Conservation (phyloP, 1,140 invertebrate genomes). For the Aphis craccivora region DNA sequence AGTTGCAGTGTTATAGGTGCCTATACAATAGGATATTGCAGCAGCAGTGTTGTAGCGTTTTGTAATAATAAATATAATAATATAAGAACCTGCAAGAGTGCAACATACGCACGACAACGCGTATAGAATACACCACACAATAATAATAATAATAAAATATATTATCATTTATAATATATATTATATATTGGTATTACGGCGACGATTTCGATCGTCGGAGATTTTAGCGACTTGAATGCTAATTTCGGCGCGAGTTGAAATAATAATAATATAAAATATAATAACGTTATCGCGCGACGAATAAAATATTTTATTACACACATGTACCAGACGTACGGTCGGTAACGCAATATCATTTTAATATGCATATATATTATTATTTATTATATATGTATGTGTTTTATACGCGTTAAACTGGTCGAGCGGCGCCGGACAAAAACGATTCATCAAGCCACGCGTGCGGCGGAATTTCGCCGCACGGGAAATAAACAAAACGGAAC, state of each 20-base stretch:
- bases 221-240: conserved; percentile 9
- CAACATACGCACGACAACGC: neutral
- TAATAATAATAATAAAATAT: neutral
- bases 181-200: neutral
- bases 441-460: neutral
- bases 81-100: neutral
- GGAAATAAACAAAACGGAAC: neutral
- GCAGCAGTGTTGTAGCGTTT: neutral
- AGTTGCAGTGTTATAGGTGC: neutral
- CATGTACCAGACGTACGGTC: neutral
- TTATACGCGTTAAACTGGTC: neutral
- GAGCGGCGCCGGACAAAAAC: neutral
- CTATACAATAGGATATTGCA: neutral
- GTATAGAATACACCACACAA: neutral
- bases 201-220: neutral
- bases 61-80: neutral
- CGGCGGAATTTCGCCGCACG: neutral
- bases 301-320: conserved; percentile 19
- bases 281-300: neutral
- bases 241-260: neutral
- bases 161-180: neutral
- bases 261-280: too few species aligned
- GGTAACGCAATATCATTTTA: neutral
- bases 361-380: neutral
- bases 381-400: neutral